Evolutionary conservation across 2,888 invertebrate genomes (phyloP).

Genomic region (Leucoma salicis): DNA sequence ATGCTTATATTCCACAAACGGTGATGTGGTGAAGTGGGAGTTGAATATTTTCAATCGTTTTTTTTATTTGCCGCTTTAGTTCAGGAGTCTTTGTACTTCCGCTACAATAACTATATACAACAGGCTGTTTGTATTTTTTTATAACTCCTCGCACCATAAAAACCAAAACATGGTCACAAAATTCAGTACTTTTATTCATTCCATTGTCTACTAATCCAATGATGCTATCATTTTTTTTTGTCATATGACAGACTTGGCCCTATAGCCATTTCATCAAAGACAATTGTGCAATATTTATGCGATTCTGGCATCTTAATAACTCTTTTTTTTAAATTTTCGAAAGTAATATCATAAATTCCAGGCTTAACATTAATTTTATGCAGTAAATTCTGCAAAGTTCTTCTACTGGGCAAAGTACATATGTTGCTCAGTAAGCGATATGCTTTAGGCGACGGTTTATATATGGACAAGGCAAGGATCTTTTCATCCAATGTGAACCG

Average conservation of each 20-base stretch:
- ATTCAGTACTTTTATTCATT: background rate
- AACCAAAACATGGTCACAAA: background rate
- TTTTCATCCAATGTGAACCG: constrained; percentile 5
- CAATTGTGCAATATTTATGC: constrained; percentile 1
- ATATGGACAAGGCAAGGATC: constrained; percentile 6
- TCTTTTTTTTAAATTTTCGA: constrained; percentile 8
- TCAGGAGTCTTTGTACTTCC: constrained; percentile 1
- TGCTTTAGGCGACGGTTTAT: constrained; percentile 5
- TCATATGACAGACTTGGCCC: background rate
- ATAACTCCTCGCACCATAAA: background rate
- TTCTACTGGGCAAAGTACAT: background rate
- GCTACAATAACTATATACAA: constrained; percentile 3
- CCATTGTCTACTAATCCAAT: constrained; percentile 7
- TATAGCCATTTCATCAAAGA: constrained; percentile 10
- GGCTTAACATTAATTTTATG: constrained; percentile 2
- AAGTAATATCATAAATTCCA: constrained; percentile 9
- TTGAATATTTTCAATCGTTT: background rate
- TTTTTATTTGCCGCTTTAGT: background rate
- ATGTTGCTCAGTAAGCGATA: background rate
- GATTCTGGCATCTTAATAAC: constrained; percentile 3
- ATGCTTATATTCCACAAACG: constrained; percentile 1
- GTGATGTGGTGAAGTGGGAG: constrained; percentile 3
- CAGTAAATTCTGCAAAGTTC: constrained; percentile 11
- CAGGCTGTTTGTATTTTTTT: constrained; percentile 5
- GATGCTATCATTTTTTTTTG: constrained; percentile 3